Evolutionary conservation across 2,888 invertebrate genomes (phyloP), one percentile per base, ranked within the genome.

Genomic region (Drosophila stalkeri): DNA sequence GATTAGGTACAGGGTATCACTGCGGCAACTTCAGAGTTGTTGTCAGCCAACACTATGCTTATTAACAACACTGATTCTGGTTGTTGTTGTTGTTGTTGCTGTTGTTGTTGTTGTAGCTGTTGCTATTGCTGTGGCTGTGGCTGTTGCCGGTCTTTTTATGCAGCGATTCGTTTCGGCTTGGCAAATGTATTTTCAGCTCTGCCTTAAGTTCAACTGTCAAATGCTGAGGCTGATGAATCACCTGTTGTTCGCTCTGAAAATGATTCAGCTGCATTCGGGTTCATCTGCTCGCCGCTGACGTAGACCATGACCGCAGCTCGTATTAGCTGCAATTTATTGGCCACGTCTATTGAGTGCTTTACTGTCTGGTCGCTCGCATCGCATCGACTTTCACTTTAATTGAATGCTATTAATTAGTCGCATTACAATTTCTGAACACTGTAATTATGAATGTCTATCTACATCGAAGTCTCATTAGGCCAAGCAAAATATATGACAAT

Each of bases 161-260:
- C 56, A 54, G 62, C 56, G 27, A 61, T 72, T 72, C 52, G 64
- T 41, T 51, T 51, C 39, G 56, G 68, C 56, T 57, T 52, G 72
- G 65, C 60, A 61, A 72, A 65, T 56, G 41, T 37, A 35, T 55
- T 43, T 72, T 65, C 61, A 55, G 65, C 56, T 60, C 33, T 35
- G 64, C 37, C 64, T 69, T 70, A 63, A 65, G 73, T 80, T 74
- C 74, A 81, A 74, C 81, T 77, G 74, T 75, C 68, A 74, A 74
- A 39, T 37, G 49, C 52, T 47, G 62, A 63, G 57, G 65, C 68
- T 57, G 52, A 75, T 80, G 80, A 80, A 77, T 80, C 80, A 80
- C 81, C 80, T 80, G 80, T 78, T 81, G 55, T 7, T 35, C 44
- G 33, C 3, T 37, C 18, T 33, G 43, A n/a, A 46, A 41, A 37